Base-by-base conservation (phyloP, 2,888 invertebrate species). In the Drosophila pseudotalamancana region DNA sequence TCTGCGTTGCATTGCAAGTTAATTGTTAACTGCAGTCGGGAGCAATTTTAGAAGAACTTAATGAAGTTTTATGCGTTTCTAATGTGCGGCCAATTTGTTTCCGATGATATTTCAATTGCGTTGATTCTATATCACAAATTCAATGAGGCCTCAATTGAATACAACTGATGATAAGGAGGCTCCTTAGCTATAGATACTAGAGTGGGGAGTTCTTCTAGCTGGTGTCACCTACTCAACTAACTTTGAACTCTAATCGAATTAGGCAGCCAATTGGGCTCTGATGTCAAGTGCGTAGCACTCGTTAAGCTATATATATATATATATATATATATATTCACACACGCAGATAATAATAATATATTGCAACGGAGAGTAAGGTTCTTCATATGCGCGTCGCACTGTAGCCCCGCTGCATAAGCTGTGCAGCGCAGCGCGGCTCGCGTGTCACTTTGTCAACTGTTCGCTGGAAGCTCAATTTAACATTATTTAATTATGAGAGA, bases 41-140 rank as follows among this genome's bases (percentile, higher is more conserved):
- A 32, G 29, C 50, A 35, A 23, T 34, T 31, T 37, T 27, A 63
- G 62, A 63, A 70, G 61, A 69, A 48, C 73, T 70, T 83, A 85
- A 83, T 80, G 77, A 85, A 82, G 72, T 80, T 85, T 83, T 85
- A 83, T 83, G 85, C 64, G 65, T 83, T 85, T 82, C 75, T 79
- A 83, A 85, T 85, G 79, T 64, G 50, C 64, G 53, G 49, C 59
- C 83, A 82, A 82, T 83, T 82, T 75, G 79, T 39, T 74, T 35
- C 46, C 64, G 61, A 77, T 74, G 80, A 77, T 75, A 75, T 77
- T 77, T 80, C 81, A 81, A 80, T 83, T 77, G 69, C 59, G 43
- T 57, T 65, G 53, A 42, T 45, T 35, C 9, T 31, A 43, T 51
- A 59, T 29, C 25, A 48, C 19, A 48, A 55, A 53, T 32, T 56